Percentiles rank a stretch among this genome's conserved stretches.
phyloP scores from a whole-genome alignment of 2,113 vertebrate species.

The Upupa epops region DNA sequence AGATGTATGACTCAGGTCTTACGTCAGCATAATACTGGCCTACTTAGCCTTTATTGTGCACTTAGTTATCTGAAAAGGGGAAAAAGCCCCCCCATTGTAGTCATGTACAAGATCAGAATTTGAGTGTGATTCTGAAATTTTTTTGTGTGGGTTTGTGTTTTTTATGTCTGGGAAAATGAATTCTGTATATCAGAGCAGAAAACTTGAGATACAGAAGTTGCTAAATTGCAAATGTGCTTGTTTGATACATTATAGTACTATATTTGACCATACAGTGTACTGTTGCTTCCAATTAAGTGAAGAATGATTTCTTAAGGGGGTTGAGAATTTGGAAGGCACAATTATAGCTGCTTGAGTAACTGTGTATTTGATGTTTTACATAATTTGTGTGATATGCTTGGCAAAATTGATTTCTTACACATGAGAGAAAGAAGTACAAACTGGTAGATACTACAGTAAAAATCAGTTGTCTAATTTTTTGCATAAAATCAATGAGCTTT shows the following conservation, averaged over 20 bases:
- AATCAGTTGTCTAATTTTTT: not conserved
- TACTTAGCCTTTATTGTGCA: not conserved
- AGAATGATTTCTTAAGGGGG: not conserved
- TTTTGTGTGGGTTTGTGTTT: not conserved
- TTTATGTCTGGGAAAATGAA: not conserved
- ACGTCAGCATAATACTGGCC: not conserved
- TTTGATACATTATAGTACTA: not conserved
- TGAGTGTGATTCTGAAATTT: not conserved
- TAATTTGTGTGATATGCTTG: not conserved
- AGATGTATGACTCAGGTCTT: not conserved
- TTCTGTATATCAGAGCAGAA: not conserved
- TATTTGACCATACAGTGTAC: not conserved
- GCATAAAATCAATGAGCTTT: not conserved
- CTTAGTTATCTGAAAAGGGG: not conserved
- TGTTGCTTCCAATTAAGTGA: not conserved
- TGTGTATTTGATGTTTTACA: not conserved
- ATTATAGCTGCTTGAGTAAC: not conserved
- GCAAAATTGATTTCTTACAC: not conserved
- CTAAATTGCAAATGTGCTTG: not conserved
- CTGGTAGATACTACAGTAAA: not conserved
- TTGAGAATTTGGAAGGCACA: not conserved
- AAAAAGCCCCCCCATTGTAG: rapidly evolving
- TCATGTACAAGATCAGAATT: not conserved
- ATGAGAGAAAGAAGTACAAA: not conserved
- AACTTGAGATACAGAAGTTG: not conserved